Evolutionary conservation across 2,797 vertebrate genomes (phyloP).

Genomic region (Cyclura pinguis): DNA sequence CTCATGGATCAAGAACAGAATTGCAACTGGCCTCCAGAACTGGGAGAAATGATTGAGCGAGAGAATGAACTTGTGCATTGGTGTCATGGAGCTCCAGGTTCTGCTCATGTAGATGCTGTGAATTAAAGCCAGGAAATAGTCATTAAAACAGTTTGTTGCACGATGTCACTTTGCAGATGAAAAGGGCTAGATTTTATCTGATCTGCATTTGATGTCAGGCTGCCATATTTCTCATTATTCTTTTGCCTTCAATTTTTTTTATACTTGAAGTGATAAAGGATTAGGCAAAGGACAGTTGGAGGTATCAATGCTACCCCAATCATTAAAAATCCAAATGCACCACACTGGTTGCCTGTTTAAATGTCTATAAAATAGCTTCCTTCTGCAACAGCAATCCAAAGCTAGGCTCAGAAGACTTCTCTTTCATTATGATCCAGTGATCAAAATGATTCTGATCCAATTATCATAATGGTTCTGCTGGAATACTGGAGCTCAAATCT

Average conservation of each 20-base stretch:
- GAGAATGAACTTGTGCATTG: conserved; percentile 92
- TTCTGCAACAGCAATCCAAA: not conserved
- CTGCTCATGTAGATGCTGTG: conserved; percentile 50
- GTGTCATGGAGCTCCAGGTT: conserved; percentile 93
- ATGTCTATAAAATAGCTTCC: not conserved
- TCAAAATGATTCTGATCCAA: no score
- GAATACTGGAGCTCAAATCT: not conserved
- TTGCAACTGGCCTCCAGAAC: conserved; percentile 91
- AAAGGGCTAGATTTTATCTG: conserved; percentile 24
- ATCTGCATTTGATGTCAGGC: conserved; percentile 5
- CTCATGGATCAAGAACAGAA: conserved; percentile 93
- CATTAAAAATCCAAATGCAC: not conserved
- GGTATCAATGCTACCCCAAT: not conserved
- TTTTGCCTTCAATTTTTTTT: not conserved
- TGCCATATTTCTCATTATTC: not conserved
- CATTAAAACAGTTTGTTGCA: not conserved
- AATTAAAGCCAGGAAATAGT: conserved; percentile 40
- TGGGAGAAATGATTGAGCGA: conserved; percentile 88
- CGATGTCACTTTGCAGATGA: conserved; percentile 37
- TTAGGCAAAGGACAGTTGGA: not conserved
- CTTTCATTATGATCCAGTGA: not conserved
- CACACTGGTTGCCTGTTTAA: not conserved
- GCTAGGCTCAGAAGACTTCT: not conserved
- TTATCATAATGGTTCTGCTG: not conserved
- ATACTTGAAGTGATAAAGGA: conserved; percentile 19